These are phyloP conservation scores for Acronicta alni DNA, from an alignment of 2,888 invertebrate species.

Conservation along the genomic window DNA sequence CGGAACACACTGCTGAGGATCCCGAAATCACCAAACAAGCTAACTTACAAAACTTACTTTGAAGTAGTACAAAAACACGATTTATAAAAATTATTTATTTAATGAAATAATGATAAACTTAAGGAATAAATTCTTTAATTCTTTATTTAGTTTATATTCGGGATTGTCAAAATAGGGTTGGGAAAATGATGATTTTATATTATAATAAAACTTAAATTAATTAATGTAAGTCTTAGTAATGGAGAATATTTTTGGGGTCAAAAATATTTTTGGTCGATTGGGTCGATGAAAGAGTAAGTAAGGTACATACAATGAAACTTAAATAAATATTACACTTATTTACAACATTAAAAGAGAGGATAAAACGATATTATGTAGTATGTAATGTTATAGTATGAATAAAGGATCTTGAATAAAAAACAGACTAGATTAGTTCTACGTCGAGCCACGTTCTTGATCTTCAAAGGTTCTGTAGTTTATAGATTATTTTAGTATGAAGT, in stretches of 20 bases:
- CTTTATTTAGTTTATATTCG: slow-evolving; percentile 35
- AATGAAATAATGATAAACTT: slow-evolving; percentile 50
- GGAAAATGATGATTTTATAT: slow-evolving; percentile 10
- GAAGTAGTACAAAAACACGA: slow-evolving; percentile 7
- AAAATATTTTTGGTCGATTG: slow-evolving; percentile 27
- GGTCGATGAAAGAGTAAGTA: slow-evolving; percentile 21
- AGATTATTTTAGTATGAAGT: slow-evolving; percentile 18
- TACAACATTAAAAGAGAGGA: slow-evolving; percentile 46
- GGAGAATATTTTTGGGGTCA: slow-evolving; percentile 9
- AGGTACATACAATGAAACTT: slow-evolving; percentile 26
- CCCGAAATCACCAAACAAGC: too few relatives aligned
- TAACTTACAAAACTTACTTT: too few relatives aligned
- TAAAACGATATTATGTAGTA: slow-evolving; percentile 33
- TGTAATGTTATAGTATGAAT: slow-evolving; percentile 27
- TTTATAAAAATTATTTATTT: slow-evolving; percentile 46
- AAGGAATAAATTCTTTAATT: slow-evolving; percentile 43
- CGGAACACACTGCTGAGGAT: too few relatives aligned
- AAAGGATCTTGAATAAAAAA: slow-evolving; percentile 64
- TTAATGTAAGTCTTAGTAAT: slow-evolving; percentile 12
- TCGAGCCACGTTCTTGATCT: slow-evolving; percentile 70
- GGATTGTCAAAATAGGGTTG: slow-evolving; percentile 30
- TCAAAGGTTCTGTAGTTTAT: slow-evolving; percentile 16
- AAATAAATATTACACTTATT: slow-evolving; percentile 54
- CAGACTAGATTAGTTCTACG: slow-evolving; percentile 88
- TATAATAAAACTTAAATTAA: slow-evolving; percentile 21